Evolutionary conservation across 2,888 invertebrate species (phyloP).

Genomic region (Nesidiocoris tenuis): DNA sequence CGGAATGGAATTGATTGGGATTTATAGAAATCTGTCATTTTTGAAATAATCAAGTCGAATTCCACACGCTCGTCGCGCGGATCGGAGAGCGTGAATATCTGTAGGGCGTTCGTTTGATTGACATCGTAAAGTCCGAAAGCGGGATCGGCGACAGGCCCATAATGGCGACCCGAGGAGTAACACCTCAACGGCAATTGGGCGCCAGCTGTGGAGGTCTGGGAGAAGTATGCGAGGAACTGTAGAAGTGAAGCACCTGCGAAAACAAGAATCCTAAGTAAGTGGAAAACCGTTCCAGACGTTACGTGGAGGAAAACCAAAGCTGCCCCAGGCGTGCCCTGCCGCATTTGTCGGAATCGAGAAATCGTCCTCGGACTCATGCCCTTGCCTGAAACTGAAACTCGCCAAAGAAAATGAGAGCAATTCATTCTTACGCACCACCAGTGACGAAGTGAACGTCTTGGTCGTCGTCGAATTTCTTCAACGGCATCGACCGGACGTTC

Average conservation of each 20-base stretch:
- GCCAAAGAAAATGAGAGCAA: no score
- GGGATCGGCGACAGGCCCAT: not conserved
- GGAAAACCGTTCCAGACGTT: no score
- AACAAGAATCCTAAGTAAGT: no score
- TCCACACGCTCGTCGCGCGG: not conserved
- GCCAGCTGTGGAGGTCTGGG: not conserved
- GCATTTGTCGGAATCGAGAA: no score
- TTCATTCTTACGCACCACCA: conserved; percentile 20
- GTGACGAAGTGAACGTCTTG: conserved; percentile 1
- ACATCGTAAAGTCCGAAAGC: conserved; percentile 1
- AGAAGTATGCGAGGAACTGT: conserved; percentile 13
- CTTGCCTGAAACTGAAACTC: no score
- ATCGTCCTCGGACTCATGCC: no score
- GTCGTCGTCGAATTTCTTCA: conserved; percentile 14
- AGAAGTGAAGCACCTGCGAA: not conserved
- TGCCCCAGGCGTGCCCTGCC: no score
- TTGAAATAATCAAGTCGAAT: not conserved
- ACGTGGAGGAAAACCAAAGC: no score
- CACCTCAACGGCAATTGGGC: conserved; percentile 14
- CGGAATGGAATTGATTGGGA: not conserved
- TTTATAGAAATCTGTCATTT: conserved; percentile 14
- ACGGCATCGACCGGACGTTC: not conserved
- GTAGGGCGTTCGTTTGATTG: conserved; percentile 26
- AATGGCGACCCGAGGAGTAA: conserved; percentile 2
- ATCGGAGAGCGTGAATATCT: not conserved